Evolutionary conservation across 2,113 vertebrate genomes (phyloP).

Genomic region (Dicerorhinus sumatrensis): DNA sequence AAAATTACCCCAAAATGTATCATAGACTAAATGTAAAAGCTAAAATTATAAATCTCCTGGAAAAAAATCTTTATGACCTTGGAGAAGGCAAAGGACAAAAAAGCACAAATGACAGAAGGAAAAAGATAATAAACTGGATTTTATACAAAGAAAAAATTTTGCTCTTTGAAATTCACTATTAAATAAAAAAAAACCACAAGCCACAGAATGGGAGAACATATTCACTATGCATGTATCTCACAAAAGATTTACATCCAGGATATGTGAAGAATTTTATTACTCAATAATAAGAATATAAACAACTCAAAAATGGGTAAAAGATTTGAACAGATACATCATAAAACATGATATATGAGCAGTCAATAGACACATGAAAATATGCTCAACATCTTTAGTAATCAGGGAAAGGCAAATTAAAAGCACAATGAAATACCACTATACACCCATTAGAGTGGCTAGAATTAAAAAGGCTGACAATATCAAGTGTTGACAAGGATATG

Average conservation of each 20-base stretch:
- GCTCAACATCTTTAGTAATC: background rate
- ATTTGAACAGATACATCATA: background rate
- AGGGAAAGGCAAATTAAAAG: background rate
- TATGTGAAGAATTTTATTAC: background rate
- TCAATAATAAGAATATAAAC: background rate
- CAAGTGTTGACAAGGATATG: background rate
- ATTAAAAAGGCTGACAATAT: background rate
- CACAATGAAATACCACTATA: background rate
- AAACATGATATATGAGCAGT: background rate
- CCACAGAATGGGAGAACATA: background rate
- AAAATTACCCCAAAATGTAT: background rate
- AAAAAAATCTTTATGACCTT: background rate
- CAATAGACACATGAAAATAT: background rate
- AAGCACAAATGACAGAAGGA: background rate
- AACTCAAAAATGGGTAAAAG: background rate
- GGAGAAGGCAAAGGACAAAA: background rate
- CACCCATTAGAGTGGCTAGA: background rate
- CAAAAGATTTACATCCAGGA: background rate
- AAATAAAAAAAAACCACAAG: background rate
- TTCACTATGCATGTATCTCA: background rate
- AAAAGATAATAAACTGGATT: background rate
- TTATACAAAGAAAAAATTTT: background rate
- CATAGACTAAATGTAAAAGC: background rate
- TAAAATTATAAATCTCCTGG: background rate
- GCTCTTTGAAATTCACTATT: background rate